Evolutionary conservation across 2,113 vertebrate genomes (phyloP), one percentile per base, ranked within the genome.

Genomic region (Charina bottae): DNA sequence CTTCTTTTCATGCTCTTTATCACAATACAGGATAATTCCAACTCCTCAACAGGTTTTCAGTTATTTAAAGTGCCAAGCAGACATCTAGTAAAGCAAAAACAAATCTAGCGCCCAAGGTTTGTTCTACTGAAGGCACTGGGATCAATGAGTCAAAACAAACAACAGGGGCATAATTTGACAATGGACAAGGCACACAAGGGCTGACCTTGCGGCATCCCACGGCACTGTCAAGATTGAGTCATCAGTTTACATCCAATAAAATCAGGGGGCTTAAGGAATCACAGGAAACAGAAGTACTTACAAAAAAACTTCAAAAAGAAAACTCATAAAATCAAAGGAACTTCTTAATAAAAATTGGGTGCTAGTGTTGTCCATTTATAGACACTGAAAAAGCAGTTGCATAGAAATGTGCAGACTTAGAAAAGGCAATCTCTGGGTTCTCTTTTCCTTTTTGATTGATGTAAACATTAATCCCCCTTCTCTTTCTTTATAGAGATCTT

Each of bases 121-220:
- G 94, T 90, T 94, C 33, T 58, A 62, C 62, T 60, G 72, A 54
- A 88, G 56, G 72, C 86, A 90, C 78, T 86, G 90, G 93, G 91
- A 94, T 26, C 95, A 95, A 95, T 92, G 95, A 94, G 95, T 93
- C 88, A 95, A 55, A 92, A 86, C 78, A 93, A 93, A 26, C 91
- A 92, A 93, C 54, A 88, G 93, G 92, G 10, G 85, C 3, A 68
- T 23, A 72, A 49, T 68, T 53, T 72, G 62, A 86, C 54, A 88
- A 11, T 4, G 15, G 68, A 90, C 90, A 94, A 95, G 87, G 19
- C 49, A 0, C 49, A 49, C 0, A 0, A 54, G 12, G 87, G 94
- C 93, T 87, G 92, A 95, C 94, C 87, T 92, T 93, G 89, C 88
- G 59, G 7, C 86, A 89, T 83, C 88, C 95, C 55, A 92, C 78